These are phyloP conservation scores for Palythoa caribaeorum DNA, from an alignment of 92 coral and sea anemone species.

Conservation along the genomic window DNA sequence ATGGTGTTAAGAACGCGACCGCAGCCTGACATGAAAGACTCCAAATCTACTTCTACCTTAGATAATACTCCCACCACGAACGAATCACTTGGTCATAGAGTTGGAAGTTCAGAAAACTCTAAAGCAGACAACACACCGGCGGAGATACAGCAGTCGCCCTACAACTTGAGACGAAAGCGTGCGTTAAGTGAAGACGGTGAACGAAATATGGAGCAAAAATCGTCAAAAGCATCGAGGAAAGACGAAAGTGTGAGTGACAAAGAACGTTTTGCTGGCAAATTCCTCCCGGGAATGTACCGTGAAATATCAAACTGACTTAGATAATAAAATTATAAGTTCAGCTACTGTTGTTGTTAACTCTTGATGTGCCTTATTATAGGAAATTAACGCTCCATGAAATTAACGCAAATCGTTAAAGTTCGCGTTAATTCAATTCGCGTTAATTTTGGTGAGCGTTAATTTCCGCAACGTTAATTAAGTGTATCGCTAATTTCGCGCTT, in stretches of 20 bases:
- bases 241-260: not conserved
- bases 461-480: too few species aligned
- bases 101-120: not conserved
- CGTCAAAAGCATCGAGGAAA: constrained; percentile 32
- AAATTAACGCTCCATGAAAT: too few species aligned
- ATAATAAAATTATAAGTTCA: not conserved
- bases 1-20: constrained; percentile 35
- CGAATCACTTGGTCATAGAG: not conserved
- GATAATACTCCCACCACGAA: not conserved
- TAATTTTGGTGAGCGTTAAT: too few species aligned
- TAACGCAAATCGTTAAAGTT: too few species aligned
- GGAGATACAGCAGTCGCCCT: constrained; percentile 9
- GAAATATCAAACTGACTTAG: constrained; percentile 25
- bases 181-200: constrained; percentile 29
- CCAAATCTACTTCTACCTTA: not conserved
- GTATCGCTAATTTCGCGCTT: too few species aligned
- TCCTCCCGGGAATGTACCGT: constrained; percentile 62
- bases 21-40: not conserved
- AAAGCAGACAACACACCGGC: not conserved
- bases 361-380: too few species aligned
- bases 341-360: not conserved
- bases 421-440: too few species aligned
- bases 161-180: constrained; percentile 60
- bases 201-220: not conserved
- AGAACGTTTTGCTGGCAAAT: constrained; percentile 21